phyloP scores from a whole-genome alignment of 2,888 invertebrate species.

The Adelphocoris suturalis region DNA sequence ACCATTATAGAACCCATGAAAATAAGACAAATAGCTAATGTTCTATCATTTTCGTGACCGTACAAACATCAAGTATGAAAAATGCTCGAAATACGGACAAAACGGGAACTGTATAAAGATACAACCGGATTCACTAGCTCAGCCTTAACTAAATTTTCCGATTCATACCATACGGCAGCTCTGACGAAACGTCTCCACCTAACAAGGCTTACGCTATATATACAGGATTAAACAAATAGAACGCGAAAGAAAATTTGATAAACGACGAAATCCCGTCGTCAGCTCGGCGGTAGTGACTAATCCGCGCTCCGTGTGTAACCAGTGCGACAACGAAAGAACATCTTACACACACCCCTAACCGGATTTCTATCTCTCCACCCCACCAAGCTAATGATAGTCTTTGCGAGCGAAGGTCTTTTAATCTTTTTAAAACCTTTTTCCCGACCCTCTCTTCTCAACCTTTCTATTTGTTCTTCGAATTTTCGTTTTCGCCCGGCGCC shows the following conservation, averaged over 20 bases:
- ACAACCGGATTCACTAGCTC: not conserved
- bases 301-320: conserved; percentile 28
- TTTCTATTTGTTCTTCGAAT: conserved; percentile 70
- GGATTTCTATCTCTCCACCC: conserved; percentile 52
- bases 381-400: conserved; percentile 58
- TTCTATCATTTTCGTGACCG: too few relatives aligned
- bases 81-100: too few relatives aligned
- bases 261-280: not conserved
- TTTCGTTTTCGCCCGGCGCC: conserved; percentile 34
- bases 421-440: conserved; percentile 64
- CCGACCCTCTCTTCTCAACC: conserved; percentile 18
- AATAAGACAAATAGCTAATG: too few relatives aligned
- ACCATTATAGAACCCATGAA: too few relatives aligned
- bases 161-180: not conserved
- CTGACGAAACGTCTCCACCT: not conserved
- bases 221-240: conserved; percentile 6
- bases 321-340: conserved; percentile 1
- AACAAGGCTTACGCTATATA: conserved; percentile 8
- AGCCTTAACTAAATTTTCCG: not conserved
- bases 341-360: conserved; percentile 40
- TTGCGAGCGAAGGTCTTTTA: conserved; percentile 53
- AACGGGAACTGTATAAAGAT: not conserved
- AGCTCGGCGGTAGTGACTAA: not conserved
- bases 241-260: conserved; percentile 34
- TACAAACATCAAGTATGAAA: too few relatives aligned